Evolutionary conservation across 2,888 invertebrate species (phyloP).

Genomic region (Resseliella maxima): DNA sequence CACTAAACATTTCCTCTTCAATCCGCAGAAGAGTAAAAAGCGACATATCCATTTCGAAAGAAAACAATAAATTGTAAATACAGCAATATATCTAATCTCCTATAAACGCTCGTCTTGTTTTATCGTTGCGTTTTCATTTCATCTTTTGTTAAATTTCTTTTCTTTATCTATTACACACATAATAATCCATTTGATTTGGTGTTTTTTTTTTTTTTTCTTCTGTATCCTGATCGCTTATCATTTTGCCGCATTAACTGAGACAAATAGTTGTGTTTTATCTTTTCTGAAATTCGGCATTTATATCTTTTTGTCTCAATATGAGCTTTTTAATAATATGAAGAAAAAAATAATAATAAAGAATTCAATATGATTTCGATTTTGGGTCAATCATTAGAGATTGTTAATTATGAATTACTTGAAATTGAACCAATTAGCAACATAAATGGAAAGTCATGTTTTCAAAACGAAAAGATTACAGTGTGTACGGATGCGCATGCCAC

Average conservation of each 20-base stretch:
- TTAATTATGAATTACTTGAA: constrained; percentile 31
- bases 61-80: not conserved
- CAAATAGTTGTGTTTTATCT: no score
- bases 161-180: not conserved
- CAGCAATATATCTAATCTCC: not conserved
- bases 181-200: not conserved
- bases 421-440: not conserved
- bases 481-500: not conserved
- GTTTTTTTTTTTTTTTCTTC: not conserved
- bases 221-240: not conserved
- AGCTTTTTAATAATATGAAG: no score
- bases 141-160: not conserved
- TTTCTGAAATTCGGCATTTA: no score
- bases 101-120: not conserved
- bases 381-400: not conserved
- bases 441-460: not conserved
- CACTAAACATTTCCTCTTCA: not conserved
- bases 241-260: not conserved
- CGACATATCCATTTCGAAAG: not conserved
- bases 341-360: no score
- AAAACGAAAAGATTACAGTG: not conserved
- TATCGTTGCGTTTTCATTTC: not conserved
- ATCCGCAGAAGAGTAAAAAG: no score
- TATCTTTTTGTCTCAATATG: no score
- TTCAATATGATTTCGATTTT: not conserved